Evolutionary conservation across 1,140 invertebrate species (phyloP).

Genomic region (Eubasilissa regina): DNA sequence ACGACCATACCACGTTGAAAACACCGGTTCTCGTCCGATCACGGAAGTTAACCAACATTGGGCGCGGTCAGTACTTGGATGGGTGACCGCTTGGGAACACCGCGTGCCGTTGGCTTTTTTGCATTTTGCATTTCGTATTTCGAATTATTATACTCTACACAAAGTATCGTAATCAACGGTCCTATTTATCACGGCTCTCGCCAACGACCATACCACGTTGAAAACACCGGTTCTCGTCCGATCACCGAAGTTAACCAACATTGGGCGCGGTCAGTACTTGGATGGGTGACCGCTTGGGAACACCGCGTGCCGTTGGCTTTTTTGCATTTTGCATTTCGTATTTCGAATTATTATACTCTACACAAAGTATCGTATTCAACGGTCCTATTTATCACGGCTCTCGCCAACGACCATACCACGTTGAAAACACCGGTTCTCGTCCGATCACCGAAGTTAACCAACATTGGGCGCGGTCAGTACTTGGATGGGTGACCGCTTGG

Average conservation of each 20-base stretch:
- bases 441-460: constrained; percentile 57
- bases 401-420: constrained; percentile 55
- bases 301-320: constrained; percentile 56
- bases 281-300: constrained; percentile 59
- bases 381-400: too few species aligned
- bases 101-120: constrained; percentile 53
- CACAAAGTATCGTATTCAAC: too few species aligned
- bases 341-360: too few species aligned
- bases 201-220: constrained; percentile 57
- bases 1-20: constrained; percentile 53
- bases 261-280: constrained; percentile 57
- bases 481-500: constrained; percentile 57
- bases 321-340: too few species aligned
- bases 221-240: constrained; percentile 57
- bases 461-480: constrained; percentile 55
- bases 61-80: constrained; percentile 54
- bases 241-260: constrained; percentile 58
- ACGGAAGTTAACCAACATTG: constrained; percentile 55
- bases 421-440: constrained; percentile 56
- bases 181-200: too few species aligned
- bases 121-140: too few species aligned
- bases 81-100: constrained; percentile 56
- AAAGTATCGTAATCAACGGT: too few species aligned
- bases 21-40: constrained; percentile 55
- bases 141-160: too few species aligned